Evolutionary conservation across 2,113 vertebrate species (phyloP).

Genomic region (Strix aluco): DNA sequence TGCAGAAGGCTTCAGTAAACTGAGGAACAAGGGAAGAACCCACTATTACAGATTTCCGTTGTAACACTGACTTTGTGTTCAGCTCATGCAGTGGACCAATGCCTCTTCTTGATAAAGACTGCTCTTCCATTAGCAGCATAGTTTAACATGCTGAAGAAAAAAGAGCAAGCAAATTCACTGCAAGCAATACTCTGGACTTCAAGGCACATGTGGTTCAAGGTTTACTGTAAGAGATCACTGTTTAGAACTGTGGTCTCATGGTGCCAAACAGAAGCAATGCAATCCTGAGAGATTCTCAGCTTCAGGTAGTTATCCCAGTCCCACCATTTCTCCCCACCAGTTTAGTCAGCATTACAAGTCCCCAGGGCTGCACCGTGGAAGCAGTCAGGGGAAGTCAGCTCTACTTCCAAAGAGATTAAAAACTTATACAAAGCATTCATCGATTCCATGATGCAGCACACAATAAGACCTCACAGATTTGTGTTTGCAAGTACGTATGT

Average conservation of each 20-base stretch:
- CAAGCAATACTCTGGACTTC: neutral
- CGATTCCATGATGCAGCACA: neutral
- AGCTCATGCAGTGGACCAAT: neutral
- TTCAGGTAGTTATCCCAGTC: neutral
- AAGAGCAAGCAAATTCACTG: neutral
- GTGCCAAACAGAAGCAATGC: neutral
- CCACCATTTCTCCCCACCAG: neutral
- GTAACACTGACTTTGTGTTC: neutral
- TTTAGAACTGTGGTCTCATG: neutral
- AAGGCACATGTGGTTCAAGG: neutral
- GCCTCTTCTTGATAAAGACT: neutral
- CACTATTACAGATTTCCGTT: neutral
- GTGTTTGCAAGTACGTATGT: rapidly evolving
- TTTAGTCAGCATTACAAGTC: neutral
- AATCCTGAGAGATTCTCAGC: neutral
- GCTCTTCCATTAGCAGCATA: neutral
- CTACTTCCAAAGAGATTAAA: neutral
- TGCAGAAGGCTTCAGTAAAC: neutral
- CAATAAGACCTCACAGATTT: too few species aligned
- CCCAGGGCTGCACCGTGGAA: neutral
- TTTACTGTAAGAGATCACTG: neutral
- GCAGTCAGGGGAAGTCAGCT: neutral
- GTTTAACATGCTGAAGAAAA: neutral
- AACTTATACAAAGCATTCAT: neutral
- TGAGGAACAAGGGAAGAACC: neutral